Percentiles rank a stretch among this genome's conserved stretches.
phyloP scores from a whole-genome alignment of 2,113 vertebrate genomes.

The Peromyscus maniculatus region DNA sequence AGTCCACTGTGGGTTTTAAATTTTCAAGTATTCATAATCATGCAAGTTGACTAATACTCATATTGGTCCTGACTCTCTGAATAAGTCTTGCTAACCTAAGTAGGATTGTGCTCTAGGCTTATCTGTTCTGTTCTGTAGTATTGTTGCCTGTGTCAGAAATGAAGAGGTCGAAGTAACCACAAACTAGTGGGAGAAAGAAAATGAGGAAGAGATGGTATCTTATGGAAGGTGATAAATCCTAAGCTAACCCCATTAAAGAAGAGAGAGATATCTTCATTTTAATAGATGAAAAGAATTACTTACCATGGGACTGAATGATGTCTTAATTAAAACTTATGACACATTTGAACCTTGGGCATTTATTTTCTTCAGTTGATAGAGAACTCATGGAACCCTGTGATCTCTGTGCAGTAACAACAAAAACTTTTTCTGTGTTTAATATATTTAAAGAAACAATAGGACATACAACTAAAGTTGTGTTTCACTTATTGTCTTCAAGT shows the following conservation, averaged over 20 bases:
- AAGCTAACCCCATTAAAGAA: neutral
- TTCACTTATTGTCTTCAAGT: neutral
- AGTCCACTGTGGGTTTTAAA: neutral
- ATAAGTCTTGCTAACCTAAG: neutral
- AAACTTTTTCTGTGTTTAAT: neutral
- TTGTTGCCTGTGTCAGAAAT: neutral
- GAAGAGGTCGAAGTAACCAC: neutral
- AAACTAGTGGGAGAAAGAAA: neutral
- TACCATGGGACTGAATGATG: neutral
- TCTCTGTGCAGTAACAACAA: neutral
- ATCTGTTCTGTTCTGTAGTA: neutral
- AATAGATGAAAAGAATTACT: neutral
- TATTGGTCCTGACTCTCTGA: neutral
- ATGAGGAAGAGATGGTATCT: neutral
- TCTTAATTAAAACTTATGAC: neutral
- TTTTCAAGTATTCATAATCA: neutral
- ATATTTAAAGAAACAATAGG: neutral
- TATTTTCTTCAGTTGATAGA: conserved; percentile 27
- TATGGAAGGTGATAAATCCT: neutral
- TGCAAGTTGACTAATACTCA: neutral
- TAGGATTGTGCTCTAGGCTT: too few species aligned
- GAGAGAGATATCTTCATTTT: neutral
- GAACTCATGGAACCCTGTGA: neutral
- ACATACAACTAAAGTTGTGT: neutral
- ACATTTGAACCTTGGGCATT: conserved; percentile 5